These are phyloP conservation scores for Characodon lateralis DNA, from an alignment of 2,797 vertebrate species.

Conservation along the genomic window DNA sequence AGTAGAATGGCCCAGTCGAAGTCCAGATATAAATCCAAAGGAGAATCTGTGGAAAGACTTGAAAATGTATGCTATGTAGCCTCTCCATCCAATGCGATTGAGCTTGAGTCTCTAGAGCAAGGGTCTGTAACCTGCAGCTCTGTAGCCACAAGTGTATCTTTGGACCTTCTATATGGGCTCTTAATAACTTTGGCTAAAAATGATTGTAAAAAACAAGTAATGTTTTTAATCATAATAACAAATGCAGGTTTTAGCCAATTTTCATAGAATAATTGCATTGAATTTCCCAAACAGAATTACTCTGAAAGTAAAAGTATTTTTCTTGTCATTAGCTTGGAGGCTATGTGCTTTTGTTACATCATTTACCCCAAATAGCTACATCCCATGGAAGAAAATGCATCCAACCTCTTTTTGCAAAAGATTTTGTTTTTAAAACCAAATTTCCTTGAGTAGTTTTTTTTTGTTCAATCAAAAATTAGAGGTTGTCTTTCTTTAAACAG, in stretches of 20 bases:
- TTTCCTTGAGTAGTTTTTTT: too few relatives aligned
- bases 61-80: not conserved
- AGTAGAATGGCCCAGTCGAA: not conserved
- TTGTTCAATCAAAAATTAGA: too few relatives aligned
- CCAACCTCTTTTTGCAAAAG: too few relatives aligned
- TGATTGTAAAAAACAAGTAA: not conserved
- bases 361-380: not conserved
- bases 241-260: not conserved
- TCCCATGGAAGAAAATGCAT: not conserved
- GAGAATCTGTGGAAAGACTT: not conserved
- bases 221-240: not conserved
- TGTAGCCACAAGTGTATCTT: not conserved
- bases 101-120: not conserved
- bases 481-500: too few relatives aligned
- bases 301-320: not conserved
- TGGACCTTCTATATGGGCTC: not conserved
- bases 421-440: too few relatives aligned
- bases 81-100: not conserved
- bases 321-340: not conserved
- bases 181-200: not conserved
- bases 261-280: not conserved
- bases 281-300: not conserved
- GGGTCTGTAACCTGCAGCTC: not conserved
- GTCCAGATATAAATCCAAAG: not conserved
- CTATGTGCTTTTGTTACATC: not conserved